Conservation (phyloP, 2,797 vertebrate species). For the Urosaurus nigricauda region DNA sequence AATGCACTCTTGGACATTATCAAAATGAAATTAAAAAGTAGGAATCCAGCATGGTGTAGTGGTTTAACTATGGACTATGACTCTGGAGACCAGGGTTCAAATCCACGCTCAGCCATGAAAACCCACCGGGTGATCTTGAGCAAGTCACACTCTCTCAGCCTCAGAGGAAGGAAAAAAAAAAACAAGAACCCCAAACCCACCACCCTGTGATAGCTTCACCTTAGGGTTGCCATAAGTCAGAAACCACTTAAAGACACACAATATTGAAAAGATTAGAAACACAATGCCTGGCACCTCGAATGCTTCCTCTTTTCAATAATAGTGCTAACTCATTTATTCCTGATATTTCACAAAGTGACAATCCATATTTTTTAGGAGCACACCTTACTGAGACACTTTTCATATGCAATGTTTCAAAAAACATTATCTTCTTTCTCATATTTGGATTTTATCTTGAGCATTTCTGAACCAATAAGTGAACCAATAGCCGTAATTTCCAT, state of each 20-base stretch:
- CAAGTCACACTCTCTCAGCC: no score
- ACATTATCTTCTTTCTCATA: neutral
- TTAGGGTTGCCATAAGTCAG: no score
- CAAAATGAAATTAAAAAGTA: neutral
- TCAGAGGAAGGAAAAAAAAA: no score
- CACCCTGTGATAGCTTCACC: no score
- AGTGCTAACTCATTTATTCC: neutral
- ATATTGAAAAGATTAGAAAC: neutral
- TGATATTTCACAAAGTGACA: neutral
- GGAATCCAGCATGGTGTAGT: neutral
- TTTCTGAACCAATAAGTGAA: neutral
- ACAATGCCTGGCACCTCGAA: neutral
- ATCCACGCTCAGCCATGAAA: no score
- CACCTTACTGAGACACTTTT: neutral
- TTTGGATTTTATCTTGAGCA: neutral
- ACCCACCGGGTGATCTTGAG: no score
- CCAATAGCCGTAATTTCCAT: neutral
- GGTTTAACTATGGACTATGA: no score
- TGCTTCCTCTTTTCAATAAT: neutral
- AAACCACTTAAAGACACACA: neutral
- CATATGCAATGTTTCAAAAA: neutral
- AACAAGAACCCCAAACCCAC: no score
- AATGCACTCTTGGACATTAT: neutral
- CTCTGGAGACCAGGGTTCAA: no score
- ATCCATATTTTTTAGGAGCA: neutral